Base-by-base conservation (phyloP, 2,888 invertebrate genomes). In the Bugula neritina region DNA sequence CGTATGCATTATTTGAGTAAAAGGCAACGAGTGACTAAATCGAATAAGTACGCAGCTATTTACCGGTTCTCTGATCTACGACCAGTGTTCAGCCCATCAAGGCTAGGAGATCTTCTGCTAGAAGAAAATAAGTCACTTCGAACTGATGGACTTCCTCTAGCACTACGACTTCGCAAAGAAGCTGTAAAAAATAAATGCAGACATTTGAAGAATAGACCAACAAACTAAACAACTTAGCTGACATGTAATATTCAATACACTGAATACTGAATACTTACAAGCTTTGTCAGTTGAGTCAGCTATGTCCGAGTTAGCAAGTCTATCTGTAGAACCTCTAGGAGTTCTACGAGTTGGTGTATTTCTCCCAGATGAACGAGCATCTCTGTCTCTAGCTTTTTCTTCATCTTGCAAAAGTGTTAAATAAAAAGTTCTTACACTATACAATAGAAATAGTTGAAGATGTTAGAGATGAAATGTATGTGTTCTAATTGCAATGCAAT, bases 81-180 rank as follows among this genome's bases (percentile, higher is more conserved):
- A n/a, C 63, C 63, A 31, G 63, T 25, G 10, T 31, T 27, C 5
- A 63, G n/a, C 5, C 31, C 34, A 34, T 63, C 63, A 5, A 31
- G 27, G 17, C 31, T 31, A 5, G 63, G 17, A 29, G 63, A 21
- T 31, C 63, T 2, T 10, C 23, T 57, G n/a, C 25, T 21, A 23
- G 63, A 27, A 13, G 63, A 63, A 34, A 63, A 63, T 31, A 63
- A n/a, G 31, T 63, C 31, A 27, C 31, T 63, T 21, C 63, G 27
- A 1, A 63, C 31, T 25, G 27, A 13, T 29, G 31, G 63, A 63
- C 63, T 63, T 13, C 5, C 63, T 34, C 63, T 25, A 2, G 63
- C 63, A 63, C 63, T 63, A 27, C 63, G 63, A 63, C 63, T 34
- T 13, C 17, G 31, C 31, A 63, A 29, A 5, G 55, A 55, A 17